Conservation (phyloP, 2,888 invertebrate genomes). For the Volucella inanis region DNA sequence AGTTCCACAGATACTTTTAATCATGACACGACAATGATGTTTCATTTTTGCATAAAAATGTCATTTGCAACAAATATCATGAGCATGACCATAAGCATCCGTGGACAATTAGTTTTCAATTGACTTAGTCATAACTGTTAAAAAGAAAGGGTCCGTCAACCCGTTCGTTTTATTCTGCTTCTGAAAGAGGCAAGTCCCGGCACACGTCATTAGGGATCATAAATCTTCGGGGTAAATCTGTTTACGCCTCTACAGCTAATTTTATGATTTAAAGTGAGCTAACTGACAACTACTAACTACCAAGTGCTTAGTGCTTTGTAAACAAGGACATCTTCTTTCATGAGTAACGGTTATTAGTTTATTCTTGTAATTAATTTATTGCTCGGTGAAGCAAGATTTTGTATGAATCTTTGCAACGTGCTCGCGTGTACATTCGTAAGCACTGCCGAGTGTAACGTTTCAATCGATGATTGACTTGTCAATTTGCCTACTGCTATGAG, state of each 20-base stretch:
- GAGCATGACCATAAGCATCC: slow-evolving; percentile 4
- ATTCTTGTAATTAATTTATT: slow-evolving; percentile 12
- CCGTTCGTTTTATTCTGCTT: neutral
- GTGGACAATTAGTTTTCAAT: slow-evolving; percentile 28
- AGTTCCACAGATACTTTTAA: neutral
- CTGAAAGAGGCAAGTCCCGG: too few species aligned
- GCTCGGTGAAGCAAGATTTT: neutral
- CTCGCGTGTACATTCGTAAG: neutral
- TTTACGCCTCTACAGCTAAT: slow-evolving; percentile 15
- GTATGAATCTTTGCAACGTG: neutral
- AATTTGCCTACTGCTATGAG: neutral
- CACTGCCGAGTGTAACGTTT: slow-evolving; percentile 28
- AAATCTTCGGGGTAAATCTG: neutral
- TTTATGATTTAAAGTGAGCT: slow-evolving; percentile 10
- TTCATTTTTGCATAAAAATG: neutral
- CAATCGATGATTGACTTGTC: slow-evolving; percentile 45
- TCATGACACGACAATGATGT: neutral
- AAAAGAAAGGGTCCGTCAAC: too few species aligned
- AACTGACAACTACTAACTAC: too few species aligned
- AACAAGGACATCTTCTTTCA: neutral
- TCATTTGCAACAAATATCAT: neutral
- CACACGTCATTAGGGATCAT: neutral
- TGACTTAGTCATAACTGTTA: neutral
- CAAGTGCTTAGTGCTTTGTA: neutral
- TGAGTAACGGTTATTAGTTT: slow-evolving; percentile 31